Conservation (phyloP, 2,888 invertebrate genomes). For the Drosophila anceps region DNA sequence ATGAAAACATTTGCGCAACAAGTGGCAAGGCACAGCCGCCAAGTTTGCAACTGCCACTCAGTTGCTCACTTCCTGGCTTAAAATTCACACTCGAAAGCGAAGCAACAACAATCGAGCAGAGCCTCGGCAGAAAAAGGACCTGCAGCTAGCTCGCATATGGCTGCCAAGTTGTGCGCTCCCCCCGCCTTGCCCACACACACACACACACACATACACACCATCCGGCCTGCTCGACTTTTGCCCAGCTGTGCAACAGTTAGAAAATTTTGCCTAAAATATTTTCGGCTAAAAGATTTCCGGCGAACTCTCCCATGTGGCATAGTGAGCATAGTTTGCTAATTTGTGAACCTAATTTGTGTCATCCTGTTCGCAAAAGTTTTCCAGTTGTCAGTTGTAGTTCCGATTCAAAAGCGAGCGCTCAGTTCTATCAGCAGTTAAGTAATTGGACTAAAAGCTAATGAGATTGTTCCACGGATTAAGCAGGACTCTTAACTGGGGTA, state of each 20-base stretch:
- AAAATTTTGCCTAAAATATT: conserved; percentile 73
- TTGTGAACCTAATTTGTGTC: conserved; percentile 68
- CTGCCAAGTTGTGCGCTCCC: conserved; percentile 65
- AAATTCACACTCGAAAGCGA: conserved; percentile 57
- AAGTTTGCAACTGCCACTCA: conserved; percentile 45
- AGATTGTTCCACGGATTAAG: conserved; percentile 15
- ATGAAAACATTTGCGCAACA: conserved; percentile 37
- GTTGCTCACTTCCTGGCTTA: conserved; percentile 54
- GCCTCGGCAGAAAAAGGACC: conserved; percentile 25
- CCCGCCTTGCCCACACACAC: conserved; percentile 1
- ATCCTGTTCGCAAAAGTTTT: conserved; percentile 70
- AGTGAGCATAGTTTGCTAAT: conserved; percentile 67
- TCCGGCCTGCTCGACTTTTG: conserved; percentile 36
- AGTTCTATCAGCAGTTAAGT: conserved; percentile 28
- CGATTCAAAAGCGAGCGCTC: conserved; percentile 17
- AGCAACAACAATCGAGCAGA: conserved; percentile 27
- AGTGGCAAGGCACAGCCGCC: conserved; percentile 32
- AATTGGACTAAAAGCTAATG: conserved; percentile 53
- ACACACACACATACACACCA: too few species aligned
- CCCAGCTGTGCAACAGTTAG: conserved; percentile 63
- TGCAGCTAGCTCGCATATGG: conserved; percentile 43
- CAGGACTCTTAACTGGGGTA: neutral
- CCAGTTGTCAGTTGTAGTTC: conserved; percentile 36
- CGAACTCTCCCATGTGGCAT: conserved; percentile 24
- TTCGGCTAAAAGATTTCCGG: conserved; percentile 75